Percentiles rank a stretch among this genome's conserved stretches.
phyloP scores from a whole-genome alignment of 2,888 invertebrate genomes.

The Melolontha melolontha region DNA sequence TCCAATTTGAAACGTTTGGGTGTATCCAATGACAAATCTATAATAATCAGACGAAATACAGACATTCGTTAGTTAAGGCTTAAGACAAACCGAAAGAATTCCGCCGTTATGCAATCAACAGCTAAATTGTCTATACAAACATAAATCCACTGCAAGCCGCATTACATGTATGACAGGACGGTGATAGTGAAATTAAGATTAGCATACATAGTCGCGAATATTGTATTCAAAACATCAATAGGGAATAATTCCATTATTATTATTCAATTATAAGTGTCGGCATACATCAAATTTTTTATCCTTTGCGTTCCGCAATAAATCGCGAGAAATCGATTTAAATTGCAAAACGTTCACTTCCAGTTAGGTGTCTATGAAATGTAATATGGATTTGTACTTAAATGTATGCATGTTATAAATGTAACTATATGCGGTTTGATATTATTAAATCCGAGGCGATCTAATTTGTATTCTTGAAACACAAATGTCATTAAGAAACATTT shows the following conservation, averaged over 20 bases:
- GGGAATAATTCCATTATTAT: conserved; percentile 24
- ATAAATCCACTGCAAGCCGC: too few species aligned
- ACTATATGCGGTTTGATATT: too few species aligned
- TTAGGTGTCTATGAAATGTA: conserved; percentile 4
- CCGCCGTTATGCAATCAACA: too few species aligned
- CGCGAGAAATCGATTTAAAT: conserved; percentile 18
- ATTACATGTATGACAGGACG: conserved; percentile 5
- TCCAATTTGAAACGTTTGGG: too few species aligned
- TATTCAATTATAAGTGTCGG: conserved; percentile 27
- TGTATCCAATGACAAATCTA: too few species aligned
- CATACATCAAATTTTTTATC: conserved; percentile 18
- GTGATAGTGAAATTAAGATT: conserved; percentile 13
- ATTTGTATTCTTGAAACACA: too few species aligned
- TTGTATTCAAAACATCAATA: conserved; percentile 24
- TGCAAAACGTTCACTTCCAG: conserved; percentile 25
- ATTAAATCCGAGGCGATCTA: too few species aligned
- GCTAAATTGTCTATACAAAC: too few species aligned
- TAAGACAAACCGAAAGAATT: too few species aligned
- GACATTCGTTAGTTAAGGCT: too few species aligned
- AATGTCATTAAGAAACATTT: too few species aligned
- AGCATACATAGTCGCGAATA: conserved; percentile 13
- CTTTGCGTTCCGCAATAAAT: conserved; percentile 14
- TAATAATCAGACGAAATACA: too few species aligned
- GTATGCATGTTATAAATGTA: not conserved
- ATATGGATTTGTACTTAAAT: not conserved